These are phyloP conservation scores for Sphyrna mokarran DNA, from an alignment of 2,113 vertebrate genomes.

Conservation along the genomic window DNA sequence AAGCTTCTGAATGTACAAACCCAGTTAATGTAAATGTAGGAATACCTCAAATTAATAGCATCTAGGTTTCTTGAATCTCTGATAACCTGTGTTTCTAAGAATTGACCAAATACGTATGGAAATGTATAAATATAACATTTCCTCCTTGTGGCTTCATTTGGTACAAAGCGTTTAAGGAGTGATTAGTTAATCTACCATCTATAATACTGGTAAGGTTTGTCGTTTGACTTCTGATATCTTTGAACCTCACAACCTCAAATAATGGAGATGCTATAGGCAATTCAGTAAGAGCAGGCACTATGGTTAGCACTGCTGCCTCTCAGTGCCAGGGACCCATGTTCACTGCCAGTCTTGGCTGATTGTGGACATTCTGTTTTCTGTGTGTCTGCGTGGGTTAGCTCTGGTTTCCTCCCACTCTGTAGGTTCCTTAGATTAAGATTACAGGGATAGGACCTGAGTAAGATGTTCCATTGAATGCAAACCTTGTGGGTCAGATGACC, in stretches of 20 bases:
- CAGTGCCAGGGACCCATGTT: too few species aligned
- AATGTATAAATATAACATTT: neutral
- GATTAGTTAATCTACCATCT: neutral
- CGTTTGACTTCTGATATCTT: neutral
- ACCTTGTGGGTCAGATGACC: too few species aligned
- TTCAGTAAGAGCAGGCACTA: too few species aligned
- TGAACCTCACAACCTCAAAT: neutral
- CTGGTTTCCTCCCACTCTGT: too few species aligned
- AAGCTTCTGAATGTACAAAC: neutral
- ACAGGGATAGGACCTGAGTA: too few species aligned
- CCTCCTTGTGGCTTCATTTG: neutral
- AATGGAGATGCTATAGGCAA: neutral
- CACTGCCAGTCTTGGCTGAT: too few species aligned
- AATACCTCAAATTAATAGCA: neutral
- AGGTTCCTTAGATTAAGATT: too few species aligned
- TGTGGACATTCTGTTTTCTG: too few species aligned
- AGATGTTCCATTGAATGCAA: too few species aligned
- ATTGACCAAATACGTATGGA: neutral
- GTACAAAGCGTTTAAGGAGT: neutral
- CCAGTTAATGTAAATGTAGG: neutral
- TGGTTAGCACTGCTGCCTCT: too few species aligned
- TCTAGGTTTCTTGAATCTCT: neutral
- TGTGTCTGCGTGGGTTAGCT: too few species aligned
- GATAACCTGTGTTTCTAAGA: neutral
- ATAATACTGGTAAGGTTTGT: neutral